phyloP scores from a whole-genome alignment of 30 jellyfish, hydroid and myxozoan genomes.

The Cassiopea xamachana region DNA sequence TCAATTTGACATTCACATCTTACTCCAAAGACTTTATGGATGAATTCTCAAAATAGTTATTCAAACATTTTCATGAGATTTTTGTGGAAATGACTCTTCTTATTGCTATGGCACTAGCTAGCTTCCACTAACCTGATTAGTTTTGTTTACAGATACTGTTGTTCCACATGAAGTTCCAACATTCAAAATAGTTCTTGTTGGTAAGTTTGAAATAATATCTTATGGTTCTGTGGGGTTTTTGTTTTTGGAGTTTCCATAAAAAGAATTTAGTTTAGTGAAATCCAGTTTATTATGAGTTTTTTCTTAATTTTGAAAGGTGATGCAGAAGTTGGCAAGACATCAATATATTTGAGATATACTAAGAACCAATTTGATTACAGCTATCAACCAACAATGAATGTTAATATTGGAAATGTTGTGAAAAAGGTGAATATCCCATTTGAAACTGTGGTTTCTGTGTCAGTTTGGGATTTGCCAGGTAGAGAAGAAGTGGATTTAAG shows the following conservation, averaged over 20 bases:
- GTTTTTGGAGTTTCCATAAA: too few relatives aligned
- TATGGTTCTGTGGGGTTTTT: neutral
- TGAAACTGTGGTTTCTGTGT: constrained; percentile 87
- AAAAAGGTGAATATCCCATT: constrained; percentile 88
- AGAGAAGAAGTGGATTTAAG: constrained; percentile 95
- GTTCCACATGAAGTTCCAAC: constrained; percentile 90
- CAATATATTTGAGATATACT: constrained; percentile 87
- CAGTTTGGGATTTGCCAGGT: constrained; percentile 97
- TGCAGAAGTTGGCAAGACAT: constrained; percentile 95
- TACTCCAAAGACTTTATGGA: too few relatives aligned
- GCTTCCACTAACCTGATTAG: neutral
- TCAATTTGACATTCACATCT: too few relatives aligned
- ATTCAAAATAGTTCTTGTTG: constrained; percentile 91
- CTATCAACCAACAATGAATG: constrained; percentile 95
- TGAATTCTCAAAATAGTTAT: too few relatives aligned
- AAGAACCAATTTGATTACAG: constrained; percentile 95
- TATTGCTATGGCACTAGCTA: too few relatives aligned
- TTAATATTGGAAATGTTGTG: constrained; percentile 93
- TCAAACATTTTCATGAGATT: too few relatives aligned
- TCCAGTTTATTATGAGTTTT: neutral
- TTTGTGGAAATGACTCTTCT: too few relatives aligned
- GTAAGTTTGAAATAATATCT: constrained; percentile 39
- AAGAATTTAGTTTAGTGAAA: too few relatives aligned
- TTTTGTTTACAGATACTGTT: constrained; percentile 43
- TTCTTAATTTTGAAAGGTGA: constrained; percentile 68